A percentile compares a stretch with the other conserved stretches of the same genome.
These are phyloP conservation scores for Drepanosiphum platanoidis DNA, from an alignment of 2,888 invertebrate species.

Conservation along the genomic window DNA sequence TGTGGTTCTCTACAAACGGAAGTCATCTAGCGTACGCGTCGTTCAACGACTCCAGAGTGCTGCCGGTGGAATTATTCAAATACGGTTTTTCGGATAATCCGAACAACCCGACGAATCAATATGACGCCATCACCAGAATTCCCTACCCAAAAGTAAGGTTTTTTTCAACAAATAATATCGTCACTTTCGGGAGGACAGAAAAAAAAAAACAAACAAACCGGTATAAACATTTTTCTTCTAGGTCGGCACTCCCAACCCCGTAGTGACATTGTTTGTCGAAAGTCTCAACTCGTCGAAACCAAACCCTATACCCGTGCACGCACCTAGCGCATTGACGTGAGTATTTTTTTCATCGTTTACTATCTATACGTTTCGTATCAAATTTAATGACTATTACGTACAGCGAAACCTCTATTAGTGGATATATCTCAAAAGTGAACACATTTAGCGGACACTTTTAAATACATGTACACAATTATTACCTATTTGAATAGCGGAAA, in stretches of 20 bases:
- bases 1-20: conserved; percentile 90
- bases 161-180: neutral
- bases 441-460: too few species aligned
- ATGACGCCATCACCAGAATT: conserved; percentile 78
- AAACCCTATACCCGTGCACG: neutral
- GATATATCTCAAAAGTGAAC: too few species aligned
- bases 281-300: neutral
- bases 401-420: too few species aligned
- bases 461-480: neutral
- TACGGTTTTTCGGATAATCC: conserved; percentile 81
- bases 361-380: too few species aligned
- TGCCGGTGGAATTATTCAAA: conserved; percentile 80
- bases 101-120: conserved; percentile 81
- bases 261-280: conserved; percentile 73
- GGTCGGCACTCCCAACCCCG: conserved; percentile 80
- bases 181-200: too few species aligned
- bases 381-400: too few species aligned
- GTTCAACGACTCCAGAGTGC: conserved; percentile 80
- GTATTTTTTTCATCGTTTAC: neutral
- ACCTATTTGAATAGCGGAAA: neutral
- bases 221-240: conserved; percentile 66
- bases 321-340: conserved; percentile 23
- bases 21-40: conserved; percentile 81
- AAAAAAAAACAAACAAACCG: too few species aligned
- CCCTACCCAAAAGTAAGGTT: conserved; percentile 85